Conservation (phyloP, 2,113 vertebrate species). For the Typhlomys cinereus region DNA sequence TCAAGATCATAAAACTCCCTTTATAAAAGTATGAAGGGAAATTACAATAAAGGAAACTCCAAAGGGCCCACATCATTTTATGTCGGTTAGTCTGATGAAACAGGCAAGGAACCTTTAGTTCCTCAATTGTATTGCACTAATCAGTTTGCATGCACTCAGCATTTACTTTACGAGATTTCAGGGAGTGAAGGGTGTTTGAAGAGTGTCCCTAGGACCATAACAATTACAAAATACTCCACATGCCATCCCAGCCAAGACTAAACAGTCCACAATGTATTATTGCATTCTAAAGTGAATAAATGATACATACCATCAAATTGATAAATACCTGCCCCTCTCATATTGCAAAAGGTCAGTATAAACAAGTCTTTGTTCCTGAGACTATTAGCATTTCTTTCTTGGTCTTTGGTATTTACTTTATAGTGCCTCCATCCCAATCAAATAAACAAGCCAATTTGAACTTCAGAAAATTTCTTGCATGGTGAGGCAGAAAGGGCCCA, state of each 20-base stretch:
- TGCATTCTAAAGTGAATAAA: conserved; percentile 16
- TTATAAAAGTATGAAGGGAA: neutral
- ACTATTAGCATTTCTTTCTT: neutral
- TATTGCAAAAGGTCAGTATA: neutral
- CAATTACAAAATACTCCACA: conserved; percentile 44
- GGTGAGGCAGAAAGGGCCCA: neutral
- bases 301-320: neutral
- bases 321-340: neutral
- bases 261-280: neutral
- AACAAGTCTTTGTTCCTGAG: neutral
- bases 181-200: neutral
- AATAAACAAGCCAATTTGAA: neutral
- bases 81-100: conserved; percentile 30
- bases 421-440: fast-evolving
- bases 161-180: conserved; percentile 67
- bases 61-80: neutral
- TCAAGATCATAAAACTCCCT: conserved; percentile 29
- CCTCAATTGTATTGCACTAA: neutral
- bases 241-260: conserved; percentile 5
- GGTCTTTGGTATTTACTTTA: neutral
- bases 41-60: neutral
- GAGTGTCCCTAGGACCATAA: conserved; percentile 36
- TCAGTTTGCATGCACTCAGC: conserved; percentile 30
- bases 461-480: neutral
- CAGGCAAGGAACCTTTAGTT: conserved; percentile 26